Evolutionary conservation across 92 coral and sea anemone species (phyloP).

Genomic region (Nematostella vectensis): DNA sequence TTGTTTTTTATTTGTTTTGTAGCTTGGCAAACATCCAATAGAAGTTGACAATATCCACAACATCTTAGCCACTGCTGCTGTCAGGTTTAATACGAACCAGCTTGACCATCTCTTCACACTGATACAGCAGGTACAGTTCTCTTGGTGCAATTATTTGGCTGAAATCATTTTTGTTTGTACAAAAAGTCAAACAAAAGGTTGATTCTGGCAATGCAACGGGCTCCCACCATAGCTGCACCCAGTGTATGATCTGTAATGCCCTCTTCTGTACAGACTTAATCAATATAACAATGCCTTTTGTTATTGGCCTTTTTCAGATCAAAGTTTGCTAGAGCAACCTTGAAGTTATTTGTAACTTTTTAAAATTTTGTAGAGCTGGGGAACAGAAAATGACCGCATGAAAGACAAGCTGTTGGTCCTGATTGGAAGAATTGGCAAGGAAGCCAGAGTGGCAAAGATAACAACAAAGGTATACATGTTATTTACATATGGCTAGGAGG

Average conservation of each 20-base stretch:
- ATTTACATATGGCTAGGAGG: no score
- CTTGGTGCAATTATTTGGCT: not conserved
- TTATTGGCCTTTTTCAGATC: no score
- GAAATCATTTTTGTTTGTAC: no score
- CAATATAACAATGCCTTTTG: no score
- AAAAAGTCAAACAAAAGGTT: no score
- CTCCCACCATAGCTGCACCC: no score
- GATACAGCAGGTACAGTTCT: conserved; percentile 76
- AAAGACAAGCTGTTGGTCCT: conserved; percentile 76
- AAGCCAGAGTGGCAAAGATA: conserved; percentile 73
- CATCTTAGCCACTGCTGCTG: conserved; percentile 79
- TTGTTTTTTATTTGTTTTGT: not conserved
- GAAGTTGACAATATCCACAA: conserved; percentile 91
- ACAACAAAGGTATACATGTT: conserved; percentile 58
- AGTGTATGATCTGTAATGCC: no score
- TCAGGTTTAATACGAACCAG: conserved; percentile 72
- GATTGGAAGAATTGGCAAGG: conserved; percentile 80
- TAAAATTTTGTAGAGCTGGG: conserved; percentile 69
- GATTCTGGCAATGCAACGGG: no score
- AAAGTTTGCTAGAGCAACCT: no score
- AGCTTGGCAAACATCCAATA: conserved; percentile 87
- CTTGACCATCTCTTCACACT: conserved; percentile 74
- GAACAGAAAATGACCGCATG: conserved; percentile 79
- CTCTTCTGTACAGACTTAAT: no score
- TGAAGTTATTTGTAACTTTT: no score